phyloP scores from a whole-genome alignment of 2,888 invertebrate genomes.

The Pteria penguin region DNA sequence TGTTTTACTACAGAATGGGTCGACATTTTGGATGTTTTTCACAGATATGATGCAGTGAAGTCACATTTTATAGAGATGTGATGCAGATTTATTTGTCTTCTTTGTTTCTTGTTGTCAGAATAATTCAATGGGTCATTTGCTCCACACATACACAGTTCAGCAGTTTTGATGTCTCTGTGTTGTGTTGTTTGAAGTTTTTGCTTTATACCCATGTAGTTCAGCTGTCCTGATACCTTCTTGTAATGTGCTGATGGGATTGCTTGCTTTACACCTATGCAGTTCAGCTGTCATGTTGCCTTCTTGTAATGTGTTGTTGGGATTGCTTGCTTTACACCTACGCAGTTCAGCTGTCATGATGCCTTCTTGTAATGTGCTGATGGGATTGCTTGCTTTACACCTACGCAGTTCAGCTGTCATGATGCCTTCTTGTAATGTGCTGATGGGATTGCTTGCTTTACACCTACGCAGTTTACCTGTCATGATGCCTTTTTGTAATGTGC shows the following conservation, averaged over 20 bases:
- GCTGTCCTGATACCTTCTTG: not conserved
- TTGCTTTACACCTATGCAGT: constrained; percentile 20
- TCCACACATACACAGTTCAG: no score
- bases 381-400: not conserved
- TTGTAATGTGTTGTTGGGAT: not conserved
- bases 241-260: not conserved
- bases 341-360: constrained; percentile 5
- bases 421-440: not conserved
- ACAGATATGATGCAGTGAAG: no score
- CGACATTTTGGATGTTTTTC: no score
- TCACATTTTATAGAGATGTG: no score
- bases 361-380: not conserved
- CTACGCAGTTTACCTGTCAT: constrained; percentile 67
- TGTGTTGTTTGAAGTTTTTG: no score
- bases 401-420: constrained; percentile 61
- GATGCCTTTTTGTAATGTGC: constrained; percentile 71
- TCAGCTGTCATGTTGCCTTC: constrained; percentile 15
- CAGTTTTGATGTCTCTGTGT: no score
- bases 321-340: not conserved
- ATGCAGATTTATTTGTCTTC: no score
- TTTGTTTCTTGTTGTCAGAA: no score
- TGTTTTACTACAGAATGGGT: no score
- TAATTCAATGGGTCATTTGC: no score
- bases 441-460: not conserved
- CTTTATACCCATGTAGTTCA: constrained; percentile 26